A percentile compares a stretch with the other conserved stretches of the same genome.
phyloP scores from a whole-genome alignment of 2,113 vertebrate genomes.

The Sinocyclocheilus anophthalmus region DNA sequence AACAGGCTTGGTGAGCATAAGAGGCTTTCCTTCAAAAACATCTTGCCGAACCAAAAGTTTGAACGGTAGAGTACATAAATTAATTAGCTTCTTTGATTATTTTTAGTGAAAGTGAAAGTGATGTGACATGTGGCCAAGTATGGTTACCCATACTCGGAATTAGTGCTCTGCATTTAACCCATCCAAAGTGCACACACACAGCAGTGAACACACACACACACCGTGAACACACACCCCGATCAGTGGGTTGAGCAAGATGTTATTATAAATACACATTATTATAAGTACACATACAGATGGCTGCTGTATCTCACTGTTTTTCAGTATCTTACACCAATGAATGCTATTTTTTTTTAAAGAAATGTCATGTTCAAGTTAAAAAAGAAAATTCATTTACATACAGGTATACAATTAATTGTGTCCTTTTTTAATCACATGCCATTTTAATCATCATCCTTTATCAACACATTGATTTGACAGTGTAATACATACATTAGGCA shows the following conservation, averaged over 20 bases:
- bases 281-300: background rate
- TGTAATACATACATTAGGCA: background rate
- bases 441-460: background rate
- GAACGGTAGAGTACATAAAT: background rate
- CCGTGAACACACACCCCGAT: no score
- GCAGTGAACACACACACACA: no score
- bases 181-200: no score
- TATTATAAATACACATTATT: no score
- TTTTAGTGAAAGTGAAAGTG: background rate
- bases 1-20: no score
- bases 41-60: background rate
- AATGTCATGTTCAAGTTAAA: background rate
- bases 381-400: background rate
- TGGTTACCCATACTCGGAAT: no score
- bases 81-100: background rate
- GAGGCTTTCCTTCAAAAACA: background rate
- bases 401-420: background rate
- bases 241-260: background rate
- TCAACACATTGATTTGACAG: background rate
- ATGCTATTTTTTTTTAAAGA: background rate
- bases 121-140: no score
- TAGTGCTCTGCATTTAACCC: no score
- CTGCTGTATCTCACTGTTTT: background rate
- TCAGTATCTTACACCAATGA: background rate
- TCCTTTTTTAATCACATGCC: background rate